Evolutionary conservation across 2,888 invertebrate species (phyloP), one percentile per base, ranked within the genome.

Genomic region (Automeris io): DNA sequence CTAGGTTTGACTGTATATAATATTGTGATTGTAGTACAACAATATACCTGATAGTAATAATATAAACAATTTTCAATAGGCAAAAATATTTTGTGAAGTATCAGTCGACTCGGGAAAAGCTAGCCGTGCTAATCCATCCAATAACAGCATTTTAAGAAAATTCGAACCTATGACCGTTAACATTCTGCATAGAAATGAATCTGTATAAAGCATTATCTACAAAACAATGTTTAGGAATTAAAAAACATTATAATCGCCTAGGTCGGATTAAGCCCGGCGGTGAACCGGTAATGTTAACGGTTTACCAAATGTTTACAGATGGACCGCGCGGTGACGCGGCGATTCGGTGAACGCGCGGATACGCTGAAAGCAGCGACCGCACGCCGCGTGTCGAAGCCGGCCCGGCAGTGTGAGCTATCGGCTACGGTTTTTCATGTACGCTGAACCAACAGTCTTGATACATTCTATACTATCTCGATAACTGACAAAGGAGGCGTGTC

Each of bases 301-400:
- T 22, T 26, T 29, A 24, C 31, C 19, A 19, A 31, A 37, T 41
- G 37, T 37, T 37, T 31, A 34, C 37, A 31, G 32, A 40, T 33
- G 33, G 23, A 24, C 26, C 26, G 36, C 11, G 25, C 24, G 22
- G 11, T 12, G 24, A 8, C 26, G 40, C 31, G 23, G 35, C 34
- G 34, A 35, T 40, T 31, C 39, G 40, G 36, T 9, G 26, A 36
- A 40, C 25, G 38, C 33, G 33, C 18, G 19, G 33, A 39, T 34
- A 34, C 34, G 39, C 29, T 33, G 13, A 39, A 35, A 34, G 34
- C 22, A 26, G 21, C 21, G 34, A 18, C 18, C 37, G 36, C 36
- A 26, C 45, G 36, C 34, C 49, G 46, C 35, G 54, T 61, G 62
- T 63, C 67, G 59, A 63, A 61, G 51, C 47, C 49, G 54, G 49